A percentile compares a stretch with the other conserved stretches of the same genome.
Conservation (phyloP, 2,113 vertebrate species). For the Perca fluviatilis region DNA sequence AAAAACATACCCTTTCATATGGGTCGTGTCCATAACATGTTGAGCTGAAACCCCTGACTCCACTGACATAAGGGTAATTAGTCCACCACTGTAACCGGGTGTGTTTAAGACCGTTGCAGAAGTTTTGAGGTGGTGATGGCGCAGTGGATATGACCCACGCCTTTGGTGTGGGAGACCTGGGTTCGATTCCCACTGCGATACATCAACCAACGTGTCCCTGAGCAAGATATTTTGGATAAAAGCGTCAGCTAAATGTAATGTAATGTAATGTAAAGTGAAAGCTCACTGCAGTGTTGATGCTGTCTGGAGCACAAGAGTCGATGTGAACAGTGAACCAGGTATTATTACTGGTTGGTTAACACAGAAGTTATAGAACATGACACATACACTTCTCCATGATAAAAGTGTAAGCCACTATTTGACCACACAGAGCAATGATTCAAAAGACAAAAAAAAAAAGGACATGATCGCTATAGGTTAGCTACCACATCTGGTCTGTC, state of each 20-base stretch:
- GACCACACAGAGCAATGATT: constrained; percentile 51
- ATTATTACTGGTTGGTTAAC: constrained; percentile 51
- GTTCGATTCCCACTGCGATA: too few species aligned
- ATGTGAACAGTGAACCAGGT: constrained; percentile 55
- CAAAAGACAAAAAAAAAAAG: constrained; percentile 38
- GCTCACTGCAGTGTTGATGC: not conserved
- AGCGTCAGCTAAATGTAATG: too few species aligned
- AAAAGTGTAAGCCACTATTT: constrained; percentile 43
- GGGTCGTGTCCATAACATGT: too few species aligned
- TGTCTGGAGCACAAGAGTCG: constrained; percentile 30
- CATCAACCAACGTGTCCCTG: too few species aligned
- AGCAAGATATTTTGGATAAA: too few species aligned
- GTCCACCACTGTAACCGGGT: not conserved
- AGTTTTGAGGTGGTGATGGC: too few species aligned
- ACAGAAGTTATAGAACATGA: constrained; percentile 55
- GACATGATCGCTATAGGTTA: constrained; percentile 18
- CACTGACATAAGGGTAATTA: too few species aligned
- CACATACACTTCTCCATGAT: constrained; percentile 55
- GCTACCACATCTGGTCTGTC: constrained; percentile 45
- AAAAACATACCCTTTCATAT: too few species aligned
- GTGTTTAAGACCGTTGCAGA: too few species aligned
- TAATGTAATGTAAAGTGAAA: not conserved
- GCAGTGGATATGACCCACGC: too few species aligned
- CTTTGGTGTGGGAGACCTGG: too few species aligned
- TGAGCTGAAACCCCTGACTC: too few species aligned